Evolutionary conservation across 2,113 vertebrate genomes (phyloP).

Genomic region (Rissa tridactyla): DNA sequence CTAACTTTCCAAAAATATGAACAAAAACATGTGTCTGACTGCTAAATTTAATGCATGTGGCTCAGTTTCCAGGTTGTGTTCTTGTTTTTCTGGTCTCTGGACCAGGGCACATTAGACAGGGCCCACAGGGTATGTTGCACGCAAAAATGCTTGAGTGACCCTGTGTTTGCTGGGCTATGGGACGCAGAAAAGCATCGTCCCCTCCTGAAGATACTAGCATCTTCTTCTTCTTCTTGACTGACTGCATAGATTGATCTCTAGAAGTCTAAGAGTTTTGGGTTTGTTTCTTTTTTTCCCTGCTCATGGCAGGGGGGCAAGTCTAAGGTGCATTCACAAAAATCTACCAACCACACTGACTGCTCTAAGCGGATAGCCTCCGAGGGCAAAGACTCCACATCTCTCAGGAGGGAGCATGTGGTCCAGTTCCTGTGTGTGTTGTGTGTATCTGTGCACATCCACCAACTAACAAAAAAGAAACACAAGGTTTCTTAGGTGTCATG

Average conservation of each 20-base stretch:
- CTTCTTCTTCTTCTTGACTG: not conserved
- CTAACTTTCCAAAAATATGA: not conserved
- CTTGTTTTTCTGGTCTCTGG: not conserved
- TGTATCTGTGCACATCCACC: not conserved
- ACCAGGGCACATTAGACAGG: not conserved
- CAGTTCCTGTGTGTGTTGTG: not conserved
- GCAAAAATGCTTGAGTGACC: not conserved
- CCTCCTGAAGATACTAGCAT: not conserved
- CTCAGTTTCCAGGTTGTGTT: not conserved
- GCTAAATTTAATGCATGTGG: not conserved
- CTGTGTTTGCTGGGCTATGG: not conserved
- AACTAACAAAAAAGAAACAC: not conserved
- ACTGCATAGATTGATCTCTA: not conserved
- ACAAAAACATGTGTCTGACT: not conserved
- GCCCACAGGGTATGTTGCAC: accelerated
- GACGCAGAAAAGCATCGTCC: not conserved
- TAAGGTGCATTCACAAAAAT: not conserved
- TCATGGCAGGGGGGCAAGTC: accelerated
- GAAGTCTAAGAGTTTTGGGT: not conserved
- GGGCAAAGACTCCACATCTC: not conserved
- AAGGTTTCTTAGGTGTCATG: not conserved
- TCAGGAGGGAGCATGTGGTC: not conserved
- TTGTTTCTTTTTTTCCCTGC: not conserved
- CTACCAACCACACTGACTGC: too few species aligned
- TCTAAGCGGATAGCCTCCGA: not conserved